Evolutionary conservation across 2,797 vertebrate species (phyloP).

Genomic region (Urosaurus nigricauda): DNA sequence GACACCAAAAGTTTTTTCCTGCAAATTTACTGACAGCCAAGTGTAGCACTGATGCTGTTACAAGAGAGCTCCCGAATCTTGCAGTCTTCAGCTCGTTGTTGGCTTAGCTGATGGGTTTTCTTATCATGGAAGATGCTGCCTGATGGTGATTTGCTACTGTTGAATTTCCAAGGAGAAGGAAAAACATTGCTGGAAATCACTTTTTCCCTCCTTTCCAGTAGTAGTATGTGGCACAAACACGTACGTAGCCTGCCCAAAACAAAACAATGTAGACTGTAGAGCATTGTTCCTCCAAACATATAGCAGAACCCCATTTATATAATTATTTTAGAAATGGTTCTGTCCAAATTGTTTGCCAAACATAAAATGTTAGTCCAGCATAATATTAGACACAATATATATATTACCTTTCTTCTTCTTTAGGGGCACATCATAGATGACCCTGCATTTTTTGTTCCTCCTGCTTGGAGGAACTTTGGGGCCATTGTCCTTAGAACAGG

Average conservation of each 20-base stretch:
- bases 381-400: background rate
- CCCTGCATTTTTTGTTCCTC: conserved; percentile 19
- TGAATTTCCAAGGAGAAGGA: background rate
- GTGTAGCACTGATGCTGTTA: background rate
- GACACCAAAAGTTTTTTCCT: background rate
- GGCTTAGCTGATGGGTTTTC: background rate
- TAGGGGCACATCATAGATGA: background rate
- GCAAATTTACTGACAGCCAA: conserved; percentile 8
- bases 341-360: background rate
- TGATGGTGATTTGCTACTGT: background rate
- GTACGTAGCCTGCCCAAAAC: conserved; percentile 29
- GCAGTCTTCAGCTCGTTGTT: background rate
- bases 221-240: conserved; percentile 44
- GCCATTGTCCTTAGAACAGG: background rate
- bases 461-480: conserved; percentile 29
- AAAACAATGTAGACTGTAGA: background rate
- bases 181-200: background rate
- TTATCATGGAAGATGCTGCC: conserved; percentile 8
- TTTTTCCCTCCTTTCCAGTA: conserved; percentile 33
- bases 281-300: background rate
- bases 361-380: background rate
- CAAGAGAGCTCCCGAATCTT: background rate
- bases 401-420: conserved; percentile 35
- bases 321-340: background rate
- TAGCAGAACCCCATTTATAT: background rate